Percentiles rank a stretch among this genome's conserved stretches.
Conservation (phyloP, 2,888 invertebrate species). For the Cryptus armator region DNA sequence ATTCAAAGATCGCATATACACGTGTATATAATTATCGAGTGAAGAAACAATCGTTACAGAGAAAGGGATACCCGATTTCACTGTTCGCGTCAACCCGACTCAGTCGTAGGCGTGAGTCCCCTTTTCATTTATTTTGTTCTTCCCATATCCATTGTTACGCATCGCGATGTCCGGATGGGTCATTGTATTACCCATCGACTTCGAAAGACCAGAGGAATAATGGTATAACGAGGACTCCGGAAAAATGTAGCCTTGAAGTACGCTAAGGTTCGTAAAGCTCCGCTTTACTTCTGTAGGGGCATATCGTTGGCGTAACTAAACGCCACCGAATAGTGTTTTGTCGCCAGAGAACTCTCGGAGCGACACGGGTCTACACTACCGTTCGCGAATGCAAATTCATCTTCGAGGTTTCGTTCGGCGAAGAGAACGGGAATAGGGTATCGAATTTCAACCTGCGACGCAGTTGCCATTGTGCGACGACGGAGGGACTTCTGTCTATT, state of each 20-base stretch:
- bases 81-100: slow-evolving; percentile 21
- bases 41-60: slow-evolving; percentile 57
- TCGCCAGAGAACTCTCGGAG: slow-evolving; percentile 63
- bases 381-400: slow-evolving; percentile 64
- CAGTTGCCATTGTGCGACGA: slow-evolving; percentile 71
- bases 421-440: slow-evolving; percentile 61
- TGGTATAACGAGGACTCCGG: slow-evolving; percentile 39
- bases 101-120: slow-evolving; percentile 35
- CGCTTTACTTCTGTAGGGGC: not conserved
- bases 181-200: slow-evolving; percentile 4
- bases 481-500: slow-evolving; percentile 72
- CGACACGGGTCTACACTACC: not conserved
- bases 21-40: slow-evolving; percentile 54
- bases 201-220: slow-evolving; percentile 48
- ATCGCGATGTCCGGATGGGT: slow-evolving; percentile 5
- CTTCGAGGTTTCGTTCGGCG: slow-evolving; percentile 6
- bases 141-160: slow-evolving; percentile 43
- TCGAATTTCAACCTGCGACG: slow-evolving; percentile 73
- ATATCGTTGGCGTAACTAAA: slow-evolving; percentile 80
- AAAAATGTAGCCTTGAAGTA: slow-evolving; percentile 45
- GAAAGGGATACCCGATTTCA: slow-evolving; percentile 45
- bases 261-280: not conserved
- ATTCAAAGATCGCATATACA: not conserved
- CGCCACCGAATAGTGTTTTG: slow-evolving; percentile 72
- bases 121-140: slow-evolving; percentile 9